Conservation (phyloP, 2,113 vertebrate species). For the Istiophorus platypterus region DNA sequence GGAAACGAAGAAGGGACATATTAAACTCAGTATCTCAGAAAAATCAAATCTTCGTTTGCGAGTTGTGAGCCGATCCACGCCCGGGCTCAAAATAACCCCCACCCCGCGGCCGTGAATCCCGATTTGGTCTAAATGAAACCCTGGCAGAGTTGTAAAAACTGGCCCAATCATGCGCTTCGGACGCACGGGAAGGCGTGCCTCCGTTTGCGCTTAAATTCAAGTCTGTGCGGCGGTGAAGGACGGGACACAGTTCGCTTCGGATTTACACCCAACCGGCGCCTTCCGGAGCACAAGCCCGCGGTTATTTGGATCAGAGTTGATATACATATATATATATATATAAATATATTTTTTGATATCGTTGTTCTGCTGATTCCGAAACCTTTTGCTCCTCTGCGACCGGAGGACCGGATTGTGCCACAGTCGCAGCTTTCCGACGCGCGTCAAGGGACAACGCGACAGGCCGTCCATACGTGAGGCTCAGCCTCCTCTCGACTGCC, state of each 20-base stretch:
- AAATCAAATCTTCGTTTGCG: neutral
- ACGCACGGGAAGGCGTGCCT: constrained; percentile 76
- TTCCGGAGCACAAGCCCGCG: neutral
- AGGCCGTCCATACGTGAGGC: neutral
- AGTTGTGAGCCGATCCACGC: constrained; percentile 29
- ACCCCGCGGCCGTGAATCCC: constrained; percentile 35
- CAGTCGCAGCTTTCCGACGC: constrained; percentile 50
- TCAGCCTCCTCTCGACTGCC: neutral
- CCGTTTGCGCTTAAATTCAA: constrained; percentile 70
- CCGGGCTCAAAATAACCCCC: constrained; percentile 27
- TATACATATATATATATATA: no score
- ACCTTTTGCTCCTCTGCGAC: neutral
- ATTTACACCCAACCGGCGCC: neutral
- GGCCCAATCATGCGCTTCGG: constrained; percentile 73
- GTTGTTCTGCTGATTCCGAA: neutral
- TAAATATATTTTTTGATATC: neutral
- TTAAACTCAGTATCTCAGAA: neutral
- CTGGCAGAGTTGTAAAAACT: constrained; percentile 68
- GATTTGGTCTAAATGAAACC: constrained; percentile 24
- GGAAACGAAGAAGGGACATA: neutral
- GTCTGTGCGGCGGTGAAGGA: constrained; percentile 32
- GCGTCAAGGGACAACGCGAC: constrained; percentile 33
- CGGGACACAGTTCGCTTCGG: constrained; percentile 40
- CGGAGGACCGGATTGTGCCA: constrained; percentile 39
- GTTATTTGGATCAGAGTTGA: neutral